Evolutionary conservation across 2,888 invertebrate species (phyloP).

Genomic region (Apodemia mormo): DNA sequence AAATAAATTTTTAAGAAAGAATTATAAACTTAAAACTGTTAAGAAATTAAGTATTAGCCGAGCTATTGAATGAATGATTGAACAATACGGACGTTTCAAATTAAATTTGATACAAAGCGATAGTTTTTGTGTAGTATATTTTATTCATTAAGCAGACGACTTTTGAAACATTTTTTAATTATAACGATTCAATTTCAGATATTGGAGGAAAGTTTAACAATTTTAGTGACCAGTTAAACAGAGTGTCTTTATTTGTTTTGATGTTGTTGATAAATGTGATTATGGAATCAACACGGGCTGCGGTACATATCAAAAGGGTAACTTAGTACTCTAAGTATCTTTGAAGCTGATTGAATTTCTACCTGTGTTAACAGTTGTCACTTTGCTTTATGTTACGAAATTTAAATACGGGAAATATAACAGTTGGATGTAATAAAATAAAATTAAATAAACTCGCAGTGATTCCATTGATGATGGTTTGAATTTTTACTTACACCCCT

Average conservation of each 20-base stretch:
- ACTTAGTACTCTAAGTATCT: slow-evolving; percentile 81
- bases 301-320: slow-evolving; percentile 73
- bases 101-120: too few relatives aligned
- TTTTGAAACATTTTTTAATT: too few relatives aligned
- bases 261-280: slow-evolving; percentile 79
- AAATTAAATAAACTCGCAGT: slow-evolving; percentile 78
- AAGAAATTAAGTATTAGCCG: too few relatives aligned
- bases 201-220: slow-evolving; percentile 18
- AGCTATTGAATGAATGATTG: too few relatives aligned
- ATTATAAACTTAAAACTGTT: too few relatives aligned
- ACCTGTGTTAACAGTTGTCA: slow-evolving; percentile 44
- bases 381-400: slow-evolving; percentile 56
- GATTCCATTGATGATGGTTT: slow-evolving; percentile 71
- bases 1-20: too few relatives aligned
- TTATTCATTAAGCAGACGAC: too few relatives aligned
- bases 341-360: slow-evolving; percentile 62
- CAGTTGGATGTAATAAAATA: slow-evolving; percentile 78
- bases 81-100: too few relatives aligned
- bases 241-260: slow-evolving; percentile 75
- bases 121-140: too few relatives aligned
- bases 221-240: slow-evolving; percentile 47
- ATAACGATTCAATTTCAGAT: too few relatives aligned
- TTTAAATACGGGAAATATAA: slow-evolving; percentile 62
- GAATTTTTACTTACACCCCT: slow-evolving; percentile 48
- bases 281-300: slow-evolving; percentile 75